These are phyloP conservation scores for Anastrepha ludens DNA, from an alignment of 1,140 invertebrate genomes.

Conservation along the genomic window DNA sequence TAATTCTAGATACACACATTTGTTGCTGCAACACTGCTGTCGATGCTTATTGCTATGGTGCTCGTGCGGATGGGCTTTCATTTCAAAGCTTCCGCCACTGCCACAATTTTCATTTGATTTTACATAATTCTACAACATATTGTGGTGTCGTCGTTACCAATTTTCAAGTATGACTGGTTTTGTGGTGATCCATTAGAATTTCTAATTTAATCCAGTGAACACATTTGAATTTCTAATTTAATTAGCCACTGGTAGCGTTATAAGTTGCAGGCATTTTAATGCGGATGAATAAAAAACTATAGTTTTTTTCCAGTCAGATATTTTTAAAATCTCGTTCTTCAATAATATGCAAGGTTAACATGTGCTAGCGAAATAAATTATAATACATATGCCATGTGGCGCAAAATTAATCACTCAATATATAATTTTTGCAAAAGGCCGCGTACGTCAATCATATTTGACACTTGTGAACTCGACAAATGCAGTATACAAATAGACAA, in stretches of 20 bases:
- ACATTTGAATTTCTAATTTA: conserved; percentile 24
- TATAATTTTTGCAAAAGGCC: too few relatives aligned
- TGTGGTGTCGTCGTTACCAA: neutral
- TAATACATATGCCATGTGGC: too few relatives aligned
- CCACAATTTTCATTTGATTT: neutral
- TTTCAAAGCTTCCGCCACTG: conserved; percentile 5
- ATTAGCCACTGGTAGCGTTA: neutral
- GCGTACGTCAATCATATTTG: too few relatives aligned
- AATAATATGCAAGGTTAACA: too few relatives aligned
- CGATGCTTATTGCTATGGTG: neutral
- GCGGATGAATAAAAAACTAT: too few relatives aligned
- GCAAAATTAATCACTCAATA: too few relatives aligned
- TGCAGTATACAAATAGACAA: too few relatives aligned
- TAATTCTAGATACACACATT: neutral
- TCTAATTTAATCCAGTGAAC: neutral
- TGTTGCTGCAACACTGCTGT: neutral
- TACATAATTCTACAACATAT: neutral
- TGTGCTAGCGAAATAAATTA: too few relatives aligned
- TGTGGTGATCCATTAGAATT: neutral
- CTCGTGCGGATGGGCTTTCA: neutral
- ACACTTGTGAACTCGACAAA: too few relatives aligned
- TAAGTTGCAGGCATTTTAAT: too few relatives aligned
- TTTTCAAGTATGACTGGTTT: neutral
- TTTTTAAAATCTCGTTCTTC: too few relatives aligned
- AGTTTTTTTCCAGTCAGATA: too few relatives aligned